Evolutionary conservation across 53 echinoderm and acorn worm species (phyloP).

Genomic region (Holothuria scabra): DNA sequence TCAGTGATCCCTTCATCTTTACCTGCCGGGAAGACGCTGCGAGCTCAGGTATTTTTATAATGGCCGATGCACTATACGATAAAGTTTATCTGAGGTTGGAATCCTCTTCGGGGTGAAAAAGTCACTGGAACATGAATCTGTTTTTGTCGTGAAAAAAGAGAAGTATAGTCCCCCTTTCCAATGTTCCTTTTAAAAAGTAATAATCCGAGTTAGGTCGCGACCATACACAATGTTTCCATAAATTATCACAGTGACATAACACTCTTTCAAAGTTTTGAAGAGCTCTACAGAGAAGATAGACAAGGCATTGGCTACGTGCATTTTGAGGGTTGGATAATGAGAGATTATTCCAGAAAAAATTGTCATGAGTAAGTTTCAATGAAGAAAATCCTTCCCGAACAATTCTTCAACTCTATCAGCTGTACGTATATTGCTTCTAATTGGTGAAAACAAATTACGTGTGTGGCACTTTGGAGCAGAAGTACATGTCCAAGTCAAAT

Average conservation of each 20-base stretch:
- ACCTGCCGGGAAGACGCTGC: slow-evolving; percentile 14
- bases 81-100: slow-evolving; percentile 44
- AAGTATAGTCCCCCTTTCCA: slow-evolving; percentile 13
- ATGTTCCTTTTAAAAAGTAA: slow-evolving; percentile 23
- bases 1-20: background rate
- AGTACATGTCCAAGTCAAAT: too few species aligned
- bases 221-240: slow-evolving; percentile 38
- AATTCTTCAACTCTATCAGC: too few species aligned
- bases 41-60: slow-evolving; percentile 29
- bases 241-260: slow-evolving; percentile 13
- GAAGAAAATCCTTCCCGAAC: too few species aligned
- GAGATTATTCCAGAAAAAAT: too few species aligned
- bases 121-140: slow-evolving; percentile 46
- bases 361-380: too few species aligned
- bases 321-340: too few species aligned
- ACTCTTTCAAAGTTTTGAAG: too few species aligned
- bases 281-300: too few species aligned
- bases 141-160: slow-evolving; percentile 25
- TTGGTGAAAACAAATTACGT: too few species aligned
- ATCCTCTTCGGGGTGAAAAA: background rate
- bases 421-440: too few species aligned
- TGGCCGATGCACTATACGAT: slow-evolving; percentile 42
- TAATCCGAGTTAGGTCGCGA: slow-evolving; percentile 31
- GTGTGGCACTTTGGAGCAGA: too few species aligned
- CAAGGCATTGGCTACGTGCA: too few species aligned